Evolutionary conservation across 2,113 vertebrate species (phyloP), one percentile per base, ranked within the genome.

Genomic region (Leiothrix lutea): DNA sequence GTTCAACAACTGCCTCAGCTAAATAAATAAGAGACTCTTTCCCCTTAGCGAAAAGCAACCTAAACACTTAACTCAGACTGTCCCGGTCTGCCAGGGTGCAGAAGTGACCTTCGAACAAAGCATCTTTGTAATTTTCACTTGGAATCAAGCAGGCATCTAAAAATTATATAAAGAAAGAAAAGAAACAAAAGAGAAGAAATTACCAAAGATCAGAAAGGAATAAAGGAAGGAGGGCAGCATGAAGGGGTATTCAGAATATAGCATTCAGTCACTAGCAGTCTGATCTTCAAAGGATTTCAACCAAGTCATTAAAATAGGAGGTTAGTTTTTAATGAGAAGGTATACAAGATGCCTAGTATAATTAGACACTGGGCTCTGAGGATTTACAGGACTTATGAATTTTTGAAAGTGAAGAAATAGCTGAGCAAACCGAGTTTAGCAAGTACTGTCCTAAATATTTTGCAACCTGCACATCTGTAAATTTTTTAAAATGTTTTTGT

Each of bases 291-390:
- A 98, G 97, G 94, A 95, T 95, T 95, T 84, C 69, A 97, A 96
- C 90, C 51, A 94, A 97, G 80, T 96, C 95, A 97, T 98, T 98
- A 98, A 97, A 98, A 97, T 96, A 98, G 97, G 96, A 97, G 95
- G 95, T 96, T 96, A 96, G 91, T 79, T 97, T 98, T 98, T 98
- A 97, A 97, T 98, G 96, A 98, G 97, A 97, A 97, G 65, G 93
- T 97, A 96, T 96, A 92, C 92, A 97, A 95, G 94, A 97, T 98
- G 97, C 92, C 88, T 93, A 94, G 67, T 85, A 92, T 97, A 98
- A 98, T 98, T 98, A 97, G 96, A 96, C 71, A 96, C 86, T 92
- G 90, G 89, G 83, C 95, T 97, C 95, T 95, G 74, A 98, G 97
- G 96, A 98, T 98, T 98, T 98, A 97, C 51, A 95, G 80, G 90